Evolutionary conservation across 2,113 vertebrate species (phyloP).

Genomic region (Garra rufa): DNA sequence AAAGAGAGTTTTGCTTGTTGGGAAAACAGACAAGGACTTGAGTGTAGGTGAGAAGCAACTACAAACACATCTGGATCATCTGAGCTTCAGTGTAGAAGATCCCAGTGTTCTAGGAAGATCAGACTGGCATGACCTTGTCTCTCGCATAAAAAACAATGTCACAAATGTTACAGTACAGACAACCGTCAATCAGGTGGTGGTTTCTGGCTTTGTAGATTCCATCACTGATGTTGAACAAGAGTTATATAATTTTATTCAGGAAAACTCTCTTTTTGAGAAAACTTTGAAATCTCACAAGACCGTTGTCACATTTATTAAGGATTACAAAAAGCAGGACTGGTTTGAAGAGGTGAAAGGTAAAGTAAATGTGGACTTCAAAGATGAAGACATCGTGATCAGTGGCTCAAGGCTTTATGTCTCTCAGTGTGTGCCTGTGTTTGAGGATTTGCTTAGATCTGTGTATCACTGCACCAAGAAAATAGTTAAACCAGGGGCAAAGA

Average conservation of each 20-base stretch:
- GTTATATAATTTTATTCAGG: constrained; percentile 75
- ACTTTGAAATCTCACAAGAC: constrained; percentile 57
- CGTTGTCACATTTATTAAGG: constrained; percentile 73
- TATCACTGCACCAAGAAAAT: constrained; percentile 63
- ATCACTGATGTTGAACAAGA: constrained; percentile 62
- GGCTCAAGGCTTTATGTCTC: constrained; percentile 74
- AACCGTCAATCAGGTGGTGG: constrained; percentile 65
- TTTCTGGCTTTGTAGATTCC: constrained; percentile 73
- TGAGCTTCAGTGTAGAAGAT: constrained; percentile 72
- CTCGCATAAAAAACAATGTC: constrained; percentile 47
- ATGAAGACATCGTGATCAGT: constrained; percentile 71
- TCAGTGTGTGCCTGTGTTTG: constrained; percentile 51
- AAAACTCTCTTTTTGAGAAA: constrained; percentile 71
- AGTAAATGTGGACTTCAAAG: constrained; percentile 65
- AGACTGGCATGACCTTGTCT: constrained; percentile 74
- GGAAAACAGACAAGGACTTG: constrained; percentile 66
- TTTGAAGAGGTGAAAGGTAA: constrained; percentile 57
- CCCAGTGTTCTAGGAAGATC: constrained; percentile 59
- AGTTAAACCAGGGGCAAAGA: constrained; percentile 76
- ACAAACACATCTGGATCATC: constrained; percentile 59
- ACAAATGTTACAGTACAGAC: constrained; percentile 61
- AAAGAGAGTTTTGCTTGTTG: constrained; percentile 68
- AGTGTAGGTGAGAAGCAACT: constrained; percentile 77
- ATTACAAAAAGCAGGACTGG: constrained; percentile 54
- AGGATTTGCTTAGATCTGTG: constrained; percentile 64